Conservation (phyloP, 2,797 vertebrate genomes). For the Alauda arvensis region DNA sequence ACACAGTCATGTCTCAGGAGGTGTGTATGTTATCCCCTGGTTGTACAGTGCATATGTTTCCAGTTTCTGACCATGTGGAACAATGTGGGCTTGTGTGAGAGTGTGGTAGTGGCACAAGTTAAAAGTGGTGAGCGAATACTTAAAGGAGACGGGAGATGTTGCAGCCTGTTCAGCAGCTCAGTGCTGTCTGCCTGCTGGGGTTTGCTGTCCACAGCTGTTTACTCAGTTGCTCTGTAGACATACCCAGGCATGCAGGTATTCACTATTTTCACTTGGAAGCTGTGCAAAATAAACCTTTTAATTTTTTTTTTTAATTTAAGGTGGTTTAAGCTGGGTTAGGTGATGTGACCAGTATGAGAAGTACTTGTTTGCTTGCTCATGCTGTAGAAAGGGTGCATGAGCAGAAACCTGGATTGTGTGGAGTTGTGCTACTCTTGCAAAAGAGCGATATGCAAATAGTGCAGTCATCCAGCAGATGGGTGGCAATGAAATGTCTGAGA, state of each 20-base stretch:
- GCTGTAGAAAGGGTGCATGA: neutral
- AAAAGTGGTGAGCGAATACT: neutral
- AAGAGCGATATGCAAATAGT: neutral
- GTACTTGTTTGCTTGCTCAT: neutral
- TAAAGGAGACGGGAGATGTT: neutral
- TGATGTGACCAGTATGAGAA: neutral
- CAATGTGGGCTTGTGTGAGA: neutral
- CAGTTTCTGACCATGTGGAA: neutral
- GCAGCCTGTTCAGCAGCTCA: neutral
- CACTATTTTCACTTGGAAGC: neutral
- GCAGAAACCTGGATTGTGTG: neutral
- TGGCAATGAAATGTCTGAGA: neutral
- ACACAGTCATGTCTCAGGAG: fast-evolving
- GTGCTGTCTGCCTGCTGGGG: neutral
- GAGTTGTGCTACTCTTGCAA: neutral
- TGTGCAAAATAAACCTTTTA: neutral
- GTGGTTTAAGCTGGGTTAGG: neutral
- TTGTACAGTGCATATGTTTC: neutral
- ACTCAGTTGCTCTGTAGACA: neutral
- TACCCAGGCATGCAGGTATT: neutral
- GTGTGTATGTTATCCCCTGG: neutral
- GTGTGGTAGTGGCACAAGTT: neutral
- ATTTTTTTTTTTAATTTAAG: neutral
- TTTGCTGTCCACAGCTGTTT: neutral
- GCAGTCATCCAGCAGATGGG: neutral